These are phyloP conservation scores for Gastrophryne carolinensis DNA, from an alignment of 2,797 vertebrate species.

Conservation along the genomic window DNA sequence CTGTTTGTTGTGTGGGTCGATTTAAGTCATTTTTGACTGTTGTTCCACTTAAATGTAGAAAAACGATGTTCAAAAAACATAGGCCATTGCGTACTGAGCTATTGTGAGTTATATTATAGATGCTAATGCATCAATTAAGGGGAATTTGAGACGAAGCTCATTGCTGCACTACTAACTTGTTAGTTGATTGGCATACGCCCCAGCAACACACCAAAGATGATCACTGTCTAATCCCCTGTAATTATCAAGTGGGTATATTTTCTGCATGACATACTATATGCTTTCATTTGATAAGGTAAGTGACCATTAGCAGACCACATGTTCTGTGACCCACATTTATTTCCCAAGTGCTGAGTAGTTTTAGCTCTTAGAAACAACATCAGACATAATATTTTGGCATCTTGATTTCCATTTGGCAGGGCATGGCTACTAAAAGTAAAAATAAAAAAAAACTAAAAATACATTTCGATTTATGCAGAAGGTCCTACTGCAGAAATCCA, in stretches of 20 bases:
- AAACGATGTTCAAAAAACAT: no score
- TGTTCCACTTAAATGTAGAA: no score
- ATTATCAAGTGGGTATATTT: constrained; percentile 38
- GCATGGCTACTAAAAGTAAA: no score
- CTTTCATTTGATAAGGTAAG: constrained; percentile 26
- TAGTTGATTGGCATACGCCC: constrained; percentile 29
- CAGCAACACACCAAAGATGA: constrained; percentile 6
- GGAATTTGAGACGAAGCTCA: constrained; percentile 41
- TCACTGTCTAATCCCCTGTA: constrained; percentile 27
- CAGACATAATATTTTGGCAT: not conserved
- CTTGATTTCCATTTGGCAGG: no score
- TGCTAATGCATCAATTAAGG: constrained; percentile 42
- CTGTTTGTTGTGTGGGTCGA: no score
- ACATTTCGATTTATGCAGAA: no score
- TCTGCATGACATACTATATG: not conserved
- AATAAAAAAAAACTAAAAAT: no score
- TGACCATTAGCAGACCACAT: not conserved
- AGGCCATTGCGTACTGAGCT: constrained; percentile 27
- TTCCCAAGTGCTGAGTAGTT: not conserved
- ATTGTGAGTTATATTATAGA: constrained; percentile 27
- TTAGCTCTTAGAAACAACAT: not conserved
- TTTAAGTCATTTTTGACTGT: no score
- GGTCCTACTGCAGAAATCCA: no score
- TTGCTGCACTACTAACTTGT: constrained; percentile 30
- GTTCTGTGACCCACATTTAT: constrained; percentile 10